Evolutionary conservation across 1,140 invertebrate species (phyloP).

Genomic region (Archivesica marissinica): DNA sequence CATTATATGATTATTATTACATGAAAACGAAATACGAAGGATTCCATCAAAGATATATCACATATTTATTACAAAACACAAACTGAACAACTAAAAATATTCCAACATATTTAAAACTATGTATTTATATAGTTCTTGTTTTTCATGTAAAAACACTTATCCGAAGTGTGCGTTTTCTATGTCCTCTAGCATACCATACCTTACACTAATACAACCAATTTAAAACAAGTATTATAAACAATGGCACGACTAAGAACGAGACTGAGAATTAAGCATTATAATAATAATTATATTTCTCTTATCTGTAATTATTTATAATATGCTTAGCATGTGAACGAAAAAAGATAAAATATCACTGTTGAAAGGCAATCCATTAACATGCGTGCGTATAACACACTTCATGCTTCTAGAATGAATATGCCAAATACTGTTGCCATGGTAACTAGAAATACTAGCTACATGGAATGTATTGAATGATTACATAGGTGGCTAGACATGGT

Average conservation of each 20-base stretch:
- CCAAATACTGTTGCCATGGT: constrained; percentile 16
- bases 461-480: constrained; percentile 38
- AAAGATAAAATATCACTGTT: constrained; percentile 9
- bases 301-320: neutral
- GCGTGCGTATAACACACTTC: constrained; percentile 14
- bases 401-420: constrained; percentile 14
- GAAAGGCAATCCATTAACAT: neutral
- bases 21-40: no score
- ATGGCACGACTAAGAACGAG: neutral
- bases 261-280: neutral
- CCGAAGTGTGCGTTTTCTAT: no score
- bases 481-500: neutral
- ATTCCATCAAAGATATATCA: no score
- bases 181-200: no score
- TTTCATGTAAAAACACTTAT: no score
- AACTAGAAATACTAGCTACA: constrained; percentile 39
- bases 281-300: neutral
- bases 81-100: no score
- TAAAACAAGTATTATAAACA: no score
- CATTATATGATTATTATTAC: no score
- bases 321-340: neutral
- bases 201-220: no score
- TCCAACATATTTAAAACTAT: no score
- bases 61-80: no score
- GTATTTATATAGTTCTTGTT: no score